Percentiles rank a stretch among this genome's conserved stretches.
phyloP scores from a whole-genome alignment of 2,797 vertebrate genomes.

The Muscicapa comitata region DNA sequence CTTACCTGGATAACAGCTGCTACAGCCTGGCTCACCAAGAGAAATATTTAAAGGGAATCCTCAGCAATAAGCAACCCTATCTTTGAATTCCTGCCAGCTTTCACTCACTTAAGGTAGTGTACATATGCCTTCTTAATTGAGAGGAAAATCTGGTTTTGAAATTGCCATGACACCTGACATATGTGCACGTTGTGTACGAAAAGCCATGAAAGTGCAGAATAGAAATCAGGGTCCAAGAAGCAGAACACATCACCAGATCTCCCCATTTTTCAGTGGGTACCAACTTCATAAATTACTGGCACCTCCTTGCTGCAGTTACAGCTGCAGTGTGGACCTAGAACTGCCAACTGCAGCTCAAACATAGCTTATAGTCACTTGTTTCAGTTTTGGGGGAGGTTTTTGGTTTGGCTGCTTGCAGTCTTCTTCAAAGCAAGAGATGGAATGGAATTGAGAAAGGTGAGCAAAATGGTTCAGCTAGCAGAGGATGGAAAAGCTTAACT shows the following conservation, averaged over 20 bases:
- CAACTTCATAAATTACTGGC: not conserved
- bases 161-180: not conserved
- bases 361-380: not conserved
- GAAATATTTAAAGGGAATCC: not conserved
- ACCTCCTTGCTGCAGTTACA: not conserved
- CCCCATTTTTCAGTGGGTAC: not conserved
- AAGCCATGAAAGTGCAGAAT: not conserved
- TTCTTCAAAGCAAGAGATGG: not conserved
- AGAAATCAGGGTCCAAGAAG: not conserved
- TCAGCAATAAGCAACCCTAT: accelerated
- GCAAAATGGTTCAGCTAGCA: not conserved
- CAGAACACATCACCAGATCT: not conserved
- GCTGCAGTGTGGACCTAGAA: not conserved
- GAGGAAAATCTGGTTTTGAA: not conserved
- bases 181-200: not conserved
- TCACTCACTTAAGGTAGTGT: not conserved
- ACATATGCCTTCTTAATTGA: not conserved
- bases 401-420: not conserved
- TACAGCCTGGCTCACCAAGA: not conserved
- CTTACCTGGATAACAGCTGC: not conserved
- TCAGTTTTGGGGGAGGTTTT: not conserved
- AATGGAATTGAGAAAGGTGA: not conserved
- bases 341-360: not conserved
- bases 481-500: not conserved
- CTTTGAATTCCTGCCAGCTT: not conserved